Evolutionary conservation across 37 sponge, comb jelly and placozoan genomes (phyloP).

Genomic region (Crambe crambe): DNA sequence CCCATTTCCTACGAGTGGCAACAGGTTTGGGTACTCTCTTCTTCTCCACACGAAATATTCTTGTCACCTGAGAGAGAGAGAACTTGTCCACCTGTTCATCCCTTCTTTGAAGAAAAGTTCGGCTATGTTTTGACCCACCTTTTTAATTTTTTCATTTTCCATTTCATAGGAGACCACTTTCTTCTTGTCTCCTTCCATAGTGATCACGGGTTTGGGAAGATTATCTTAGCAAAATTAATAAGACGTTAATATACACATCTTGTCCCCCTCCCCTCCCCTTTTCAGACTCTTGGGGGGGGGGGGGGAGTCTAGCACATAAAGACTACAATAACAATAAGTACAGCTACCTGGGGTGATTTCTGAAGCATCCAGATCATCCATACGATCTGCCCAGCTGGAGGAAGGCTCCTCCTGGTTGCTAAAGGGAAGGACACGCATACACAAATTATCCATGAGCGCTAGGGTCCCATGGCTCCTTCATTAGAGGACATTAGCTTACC

Average conservation of each 20-base stretch:
- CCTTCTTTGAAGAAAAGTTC: background rate
- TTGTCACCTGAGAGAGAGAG: conserved; percentile 39
- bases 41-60: conserved; percentile 63
- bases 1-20: conserved; percentile 72
- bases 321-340: background rate
- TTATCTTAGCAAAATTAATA: conserved; percentile 22
- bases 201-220: conserved; percentile 44
- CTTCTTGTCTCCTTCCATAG: conserved; percentile 75
- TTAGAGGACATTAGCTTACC: conserved; percentile 4
- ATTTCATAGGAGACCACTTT: conserved; percentile 60
- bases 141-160: conserved; percentile 66
- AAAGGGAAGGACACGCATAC: too few relatives aligned
- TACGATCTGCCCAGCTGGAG: conserved; percentile 72
- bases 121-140: conserved; percentile 24
- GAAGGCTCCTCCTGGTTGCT: conserved; percentile 7
- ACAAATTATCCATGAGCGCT: too few relatives aligned
- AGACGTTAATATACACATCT: background rate
- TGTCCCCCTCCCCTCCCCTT: background rate
- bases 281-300: background rate
- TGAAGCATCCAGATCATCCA: conserved; percentile 66
- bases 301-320: background rate
- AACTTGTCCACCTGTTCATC: too few relatives aligned
- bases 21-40: conserved; percentile 67
- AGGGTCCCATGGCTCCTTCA: too few relatives aligned
- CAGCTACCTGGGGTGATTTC: conserved; percentile 53